phyloP scores from a whole-genome alignment of 2,888 invertebrate genomes.

The Chrysodeixis includens region DNA sequence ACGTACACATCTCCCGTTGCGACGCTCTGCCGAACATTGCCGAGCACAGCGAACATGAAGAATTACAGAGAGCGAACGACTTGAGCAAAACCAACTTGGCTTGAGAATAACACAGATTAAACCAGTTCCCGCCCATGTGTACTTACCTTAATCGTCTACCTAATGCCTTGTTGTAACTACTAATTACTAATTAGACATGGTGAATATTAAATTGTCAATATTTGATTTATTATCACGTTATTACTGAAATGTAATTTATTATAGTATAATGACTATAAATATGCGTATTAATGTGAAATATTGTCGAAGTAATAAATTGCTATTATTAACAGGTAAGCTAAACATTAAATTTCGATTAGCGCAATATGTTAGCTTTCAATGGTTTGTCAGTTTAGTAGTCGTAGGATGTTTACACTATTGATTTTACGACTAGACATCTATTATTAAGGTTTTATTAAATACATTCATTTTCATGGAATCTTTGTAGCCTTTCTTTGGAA shows the following conservation, averaged over 20 bases:
- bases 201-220: slow-evolving; percentile 9
- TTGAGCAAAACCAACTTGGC: not conserved
- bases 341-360: not conserved
- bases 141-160: not conserved
- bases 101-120: not conserved
- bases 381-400: not conserved
- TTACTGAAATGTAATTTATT: slow-evolving; percentile 8
- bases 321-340: slow-evolving; percentile 3
- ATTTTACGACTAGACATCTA: not conserved
- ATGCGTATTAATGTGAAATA: slow-evolving; percentile 7
- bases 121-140: not conserved
- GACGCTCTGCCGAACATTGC: not conserved
- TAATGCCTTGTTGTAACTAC: slow-evolving; percentile 6
- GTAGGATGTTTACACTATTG: not conserved
- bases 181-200: slow-evolving; percentile 7
- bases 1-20: not conserved
- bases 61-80: not conserved
- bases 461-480: too few species aligned
- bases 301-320: slow-evolving; percentile 5
- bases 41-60: not conserved
- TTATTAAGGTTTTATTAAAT: too few species aligned
- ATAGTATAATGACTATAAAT: slow-evolving; percentile 8
- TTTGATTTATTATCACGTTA: slow-evolving; percentile 7
- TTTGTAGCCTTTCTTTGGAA: too few species aligned
- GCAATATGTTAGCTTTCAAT: not conserved